Conservation (phyloP, 2,797 vertebrate genomes). For the Bradypus variegatus region DNA sequence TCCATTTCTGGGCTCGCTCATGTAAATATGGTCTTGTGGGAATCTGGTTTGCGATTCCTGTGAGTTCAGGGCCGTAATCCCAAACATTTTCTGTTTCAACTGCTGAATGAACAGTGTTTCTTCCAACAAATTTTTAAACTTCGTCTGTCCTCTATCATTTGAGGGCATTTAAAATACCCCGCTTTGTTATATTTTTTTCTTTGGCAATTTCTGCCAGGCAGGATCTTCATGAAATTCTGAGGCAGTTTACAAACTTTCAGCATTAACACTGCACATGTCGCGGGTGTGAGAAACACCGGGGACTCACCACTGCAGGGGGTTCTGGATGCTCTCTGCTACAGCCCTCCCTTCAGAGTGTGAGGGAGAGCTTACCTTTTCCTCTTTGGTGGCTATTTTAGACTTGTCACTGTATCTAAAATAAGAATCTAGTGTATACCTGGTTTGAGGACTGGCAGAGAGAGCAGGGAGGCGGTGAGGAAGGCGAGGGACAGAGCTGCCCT, state of each 20-base stretch:
- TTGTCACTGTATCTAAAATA: constrained; percentile 2
- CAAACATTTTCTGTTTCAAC: background rate
- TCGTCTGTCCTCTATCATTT: background rate
- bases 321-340: background rate
- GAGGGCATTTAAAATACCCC: background rate
- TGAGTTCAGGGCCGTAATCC: background rate
- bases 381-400: constrained; percentile 9
- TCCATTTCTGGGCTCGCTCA: background rate
- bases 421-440: background rate
- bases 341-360: background rate
- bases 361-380: background rate
- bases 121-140: background rate
- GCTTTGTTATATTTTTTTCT: background rate
- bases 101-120: background rate
- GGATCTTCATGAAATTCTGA: background rate
- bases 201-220: background rate
- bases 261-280: background rate
- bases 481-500: background rate
- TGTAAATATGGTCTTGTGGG: background rate
- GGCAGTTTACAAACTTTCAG: background rate
- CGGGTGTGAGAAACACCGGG: background rate
- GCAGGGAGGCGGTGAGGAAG: background rate
- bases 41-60: background rate
- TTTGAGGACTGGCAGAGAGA: background rate
- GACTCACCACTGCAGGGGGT: no score